Conservation (phyloP, 1,140 invertebrate genomes). For the Leptopilina boulardi region DNA sequence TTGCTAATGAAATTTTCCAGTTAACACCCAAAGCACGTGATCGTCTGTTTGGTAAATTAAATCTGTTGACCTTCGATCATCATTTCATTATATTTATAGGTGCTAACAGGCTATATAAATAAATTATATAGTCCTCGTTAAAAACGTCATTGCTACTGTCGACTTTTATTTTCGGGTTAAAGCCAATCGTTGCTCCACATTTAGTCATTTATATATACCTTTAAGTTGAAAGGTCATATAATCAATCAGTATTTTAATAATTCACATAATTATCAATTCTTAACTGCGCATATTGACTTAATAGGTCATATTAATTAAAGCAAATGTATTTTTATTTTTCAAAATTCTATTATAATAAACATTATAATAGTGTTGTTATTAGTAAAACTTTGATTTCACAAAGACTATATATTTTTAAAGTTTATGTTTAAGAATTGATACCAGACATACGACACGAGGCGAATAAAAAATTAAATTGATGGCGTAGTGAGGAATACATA, state of each 20-base stretch:
- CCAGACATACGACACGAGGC: background rate
- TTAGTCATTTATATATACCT: background rate
- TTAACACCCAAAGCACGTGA: slow-evolving; percentile 18
- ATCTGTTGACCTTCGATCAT: slow-evolving; percentile 28
- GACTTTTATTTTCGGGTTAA: slow-evolving; percentile 14
- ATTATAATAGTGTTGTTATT: no score
- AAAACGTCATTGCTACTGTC: background rate
- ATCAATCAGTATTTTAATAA: background rate
- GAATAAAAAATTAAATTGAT: background rate
- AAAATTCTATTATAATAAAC: no score
- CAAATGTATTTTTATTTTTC: no score
- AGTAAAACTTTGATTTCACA: no score
- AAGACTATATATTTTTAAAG: background rate
- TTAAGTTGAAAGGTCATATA: background rate
- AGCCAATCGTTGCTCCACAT: background rate
- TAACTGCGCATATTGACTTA: no score
- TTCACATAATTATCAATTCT: background rate
- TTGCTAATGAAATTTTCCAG: slow-evolving; percentile 24
- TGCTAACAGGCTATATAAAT: background rate
- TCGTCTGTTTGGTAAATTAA: slow-evolving; percentile 1
- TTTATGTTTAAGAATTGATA: background rate
- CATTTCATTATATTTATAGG: slow-evolving; percentile 3
- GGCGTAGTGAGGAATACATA: background rate
- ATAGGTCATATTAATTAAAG: no score
- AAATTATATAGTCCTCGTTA: background rate